Percentiles rank a stretch among this genome's conserved stretches.
These are phyloP conservation scores for Paragorgia papillata DNA, from an alignment of 92 coral and sea anemone genomes.

Conservation along the genomic window DNA sequence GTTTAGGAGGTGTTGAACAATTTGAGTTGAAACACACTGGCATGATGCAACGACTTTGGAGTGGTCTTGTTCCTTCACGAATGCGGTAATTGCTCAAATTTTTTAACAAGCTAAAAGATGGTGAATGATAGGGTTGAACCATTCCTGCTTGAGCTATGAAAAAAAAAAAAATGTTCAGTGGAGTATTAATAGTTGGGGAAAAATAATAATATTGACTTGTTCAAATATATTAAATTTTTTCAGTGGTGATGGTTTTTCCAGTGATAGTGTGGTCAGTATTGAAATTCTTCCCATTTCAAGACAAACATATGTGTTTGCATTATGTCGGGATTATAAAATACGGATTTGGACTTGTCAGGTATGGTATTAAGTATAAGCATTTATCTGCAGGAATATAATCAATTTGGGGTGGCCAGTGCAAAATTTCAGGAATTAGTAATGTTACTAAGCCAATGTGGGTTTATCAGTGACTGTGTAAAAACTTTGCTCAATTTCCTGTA, in stretches of 20 bases:
- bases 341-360: conserved; percentile 99
- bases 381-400: too few species aligned
- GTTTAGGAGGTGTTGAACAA: conserved; percentile 70
- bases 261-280: conserved; percentile 76
- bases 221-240: neutral
- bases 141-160: too few species aligned
- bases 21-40: conserved; percentile 90
- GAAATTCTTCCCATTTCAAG: conserved; percentile 73
- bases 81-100: conserved; percentile 23
- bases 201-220: neutral
- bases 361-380: neutral
- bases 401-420: too few species aligned
- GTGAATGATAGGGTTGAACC: too few species aligned
- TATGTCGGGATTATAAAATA: conserved; percentile 87
- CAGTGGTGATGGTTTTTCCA: conserved; percentile 68
- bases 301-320: conserved; percentile 80
- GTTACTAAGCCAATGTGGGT: too few species aligned
- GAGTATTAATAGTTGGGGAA: too few species aligned
- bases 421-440: too few species aligned
- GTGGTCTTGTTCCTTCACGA: conserved; percentile 94
- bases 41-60: conserved; percentile 92
- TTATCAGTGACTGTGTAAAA: too few species aligned
- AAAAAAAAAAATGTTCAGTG: too few species aligned
- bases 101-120: too few species aligned
- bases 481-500: neutral